Evolutionary conservation across 2,113 vertebrate species (phyloP).

Genomic region (cattle (Bos taurus)): DNA sequence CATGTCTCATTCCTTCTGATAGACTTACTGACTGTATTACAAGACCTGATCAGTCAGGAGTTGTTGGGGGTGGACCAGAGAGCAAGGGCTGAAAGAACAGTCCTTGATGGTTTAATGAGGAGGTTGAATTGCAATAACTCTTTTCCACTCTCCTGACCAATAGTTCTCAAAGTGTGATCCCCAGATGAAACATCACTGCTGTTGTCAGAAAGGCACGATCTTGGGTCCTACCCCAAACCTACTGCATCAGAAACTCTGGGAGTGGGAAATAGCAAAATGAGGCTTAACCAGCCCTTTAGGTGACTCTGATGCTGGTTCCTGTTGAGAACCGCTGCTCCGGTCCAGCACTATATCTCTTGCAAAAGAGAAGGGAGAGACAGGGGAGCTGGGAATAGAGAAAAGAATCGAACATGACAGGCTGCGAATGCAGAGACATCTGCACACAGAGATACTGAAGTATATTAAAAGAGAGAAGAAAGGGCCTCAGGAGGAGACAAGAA

Average conservation of each 20-base stretch:
- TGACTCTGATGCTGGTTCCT: neutral
- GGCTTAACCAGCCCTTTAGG: neutral
- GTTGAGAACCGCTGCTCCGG: neutral
- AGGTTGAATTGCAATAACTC: neutral
- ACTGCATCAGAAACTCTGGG: neutral
- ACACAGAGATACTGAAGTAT: neutral
- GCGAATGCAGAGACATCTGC: neutral
- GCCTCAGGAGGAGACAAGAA: fast-evolving
- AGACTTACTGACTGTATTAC: neutral
- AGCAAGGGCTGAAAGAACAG: neutral
- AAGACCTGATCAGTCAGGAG: neutral
- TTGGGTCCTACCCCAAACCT: neutral
- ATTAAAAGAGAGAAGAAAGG: neutral
- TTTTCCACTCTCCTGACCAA: neutral
- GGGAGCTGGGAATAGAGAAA: neutral
- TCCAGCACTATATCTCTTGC: neutral
- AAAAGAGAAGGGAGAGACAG: neutral
- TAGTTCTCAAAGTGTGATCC: neutral
- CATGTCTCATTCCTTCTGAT: neutral
- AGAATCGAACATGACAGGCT: neutral
- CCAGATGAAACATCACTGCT: neutral
- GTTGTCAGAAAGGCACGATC: neutral
- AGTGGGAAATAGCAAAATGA: fast-evolving
- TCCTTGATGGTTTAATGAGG: neutral
- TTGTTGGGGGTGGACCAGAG: neutral